phyloP scores from a whole-genome alignment of 2,113 vertebrate genomes.

The Myrmecophaga tridactyla region DNA sequence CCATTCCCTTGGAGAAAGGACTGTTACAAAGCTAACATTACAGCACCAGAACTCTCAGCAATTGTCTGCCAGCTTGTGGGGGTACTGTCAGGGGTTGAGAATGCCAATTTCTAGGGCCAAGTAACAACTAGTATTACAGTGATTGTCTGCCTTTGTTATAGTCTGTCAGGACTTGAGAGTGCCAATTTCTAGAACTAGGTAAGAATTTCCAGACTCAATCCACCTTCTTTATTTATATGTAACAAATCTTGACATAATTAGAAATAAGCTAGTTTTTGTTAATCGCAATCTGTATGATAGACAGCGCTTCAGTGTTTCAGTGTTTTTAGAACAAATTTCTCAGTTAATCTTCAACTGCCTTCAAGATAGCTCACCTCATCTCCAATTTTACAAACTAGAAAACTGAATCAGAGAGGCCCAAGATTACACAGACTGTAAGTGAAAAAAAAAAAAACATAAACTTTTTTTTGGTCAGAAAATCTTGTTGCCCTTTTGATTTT shows the following conservation, averaged over 20 bases:
- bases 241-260: background rate
- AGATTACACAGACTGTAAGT: background rate
- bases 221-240: background rate
- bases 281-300: background rate
- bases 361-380: background rate
- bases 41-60: constrained; percentile 90
- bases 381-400: constrained; percentile 22
- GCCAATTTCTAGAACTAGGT: background rate
- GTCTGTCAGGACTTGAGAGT: background rate
- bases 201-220: background rate
- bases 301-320: background rate
- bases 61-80: constrained; percentile 87
- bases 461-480: background rate
- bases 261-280: background rate
- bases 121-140: constrained; percentile 65
- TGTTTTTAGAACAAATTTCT: constrained; percentile 42
- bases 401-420: background rate
- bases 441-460: constrained; percentile 28
- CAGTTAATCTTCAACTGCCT: background rate
- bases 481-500: background rate
- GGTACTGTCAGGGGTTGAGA: constrained; percentile 87
- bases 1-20: constrained; percentile 88
- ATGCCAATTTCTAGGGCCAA: constrained; percentile 89
- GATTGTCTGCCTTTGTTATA: background rate
- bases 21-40: constrained; percentile 86